Percentiles rank a stretch among this genome's conserved stretches.
These are phyloP conservation scores for Heptranchias perlo DNA, from an alignment of 2,113 vertebrate genomes.

Conservation along the genomic window DNA sequence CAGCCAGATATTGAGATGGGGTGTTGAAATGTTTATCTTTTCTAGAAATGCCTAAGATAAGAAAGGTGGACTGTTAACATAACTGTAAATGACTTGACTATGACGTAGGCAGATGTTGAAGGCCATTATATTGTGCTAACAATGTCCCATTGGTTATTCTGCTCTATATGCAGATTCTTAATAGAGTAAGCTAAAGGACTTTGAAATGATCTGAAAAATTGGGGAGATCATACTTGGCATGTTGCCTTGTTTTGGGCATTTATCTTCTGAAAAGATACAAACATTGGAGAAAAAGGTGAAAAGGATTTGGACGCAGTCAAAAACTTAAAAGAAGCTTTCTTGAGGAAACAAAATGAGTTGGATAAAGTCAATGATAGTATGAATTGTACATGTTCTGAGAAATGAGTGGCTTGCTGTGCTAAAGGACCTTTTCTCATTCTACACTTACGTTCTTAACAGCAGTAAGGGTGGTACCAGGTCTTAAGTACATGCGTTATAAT, in stretches of 20 bases:
- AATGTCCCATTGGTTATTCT: not conserved
- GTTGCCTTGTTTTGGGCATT: not conserved
- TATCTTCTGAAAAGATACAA: not conserved
- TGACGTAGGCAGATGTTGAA: not conserved
- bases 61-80: not conserved
- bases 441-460: too few species aligned
- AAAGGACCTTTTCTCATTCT: too few species aligned
- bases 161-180: not conserved
- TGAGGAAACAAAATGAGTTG: not conserved
- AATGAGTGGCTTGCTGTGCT: too few species aligned
- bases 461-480: too few species aligned
- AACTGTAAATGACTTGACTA: not conserved
- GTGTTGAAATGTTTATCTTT: not conserved
- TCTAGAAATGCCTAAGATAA: not conserved
- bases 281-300: not conserved
- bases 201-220: not conserved
- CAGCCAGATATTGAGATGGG: not conserved
- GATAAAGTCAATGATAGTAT: not conserved
- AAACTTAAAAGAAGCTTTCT: not conserved
- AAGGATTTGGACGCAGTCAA: not conserved
- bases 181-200: not conserved
- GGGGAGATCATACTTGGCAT: not conserved
- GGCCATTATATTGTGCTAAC: too few species aligned
- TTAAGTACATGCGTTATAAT: too few species aligned
- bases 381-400: too few species aligned